A percentile compares a stretch with the other conserved stretches of the same genome.
phyloP scores from a whole-genome alignment of 2,888 invertebrate species.

The Tiphia femorata region DNA sequence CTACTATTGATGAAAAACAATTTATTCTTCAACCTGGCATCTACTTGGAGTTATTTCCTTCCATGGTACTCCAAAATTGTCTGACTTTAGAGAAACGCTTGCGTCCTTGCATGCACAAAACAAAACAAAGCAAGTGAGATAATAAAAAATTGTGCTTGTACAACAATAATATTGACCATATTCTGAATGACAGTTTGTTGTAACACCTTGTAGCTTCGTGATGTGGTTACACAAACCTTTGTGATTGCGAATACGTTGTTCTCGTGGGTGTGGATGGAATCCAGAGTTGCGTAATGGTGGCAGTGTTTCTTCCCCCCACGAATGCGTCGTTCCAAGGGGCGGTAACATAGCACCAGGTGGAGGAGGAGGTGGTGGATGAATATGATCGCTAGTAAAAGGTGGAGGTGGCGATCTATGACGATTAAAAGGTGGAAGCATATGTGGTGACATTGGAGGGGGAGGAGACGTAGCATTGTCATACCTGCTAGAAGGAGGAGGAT shows the following conservation, averaged over 20 bases:
- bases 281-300: conserved; percentile 56
- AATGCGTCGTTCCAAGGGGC: conserved; percentile 40
- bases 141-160: conserved; percentile 9
- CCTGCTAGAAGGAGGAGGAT: conserved; percentile 64
- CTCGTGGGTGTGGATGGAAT: conserved; percentile 52
- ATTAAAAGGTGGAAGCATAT: conserved; percentile 53
- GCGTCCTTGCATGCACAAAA: conserved; percentile 65
- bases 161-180: conserved; percentile 11
- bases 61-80: conserved; percentile 68
- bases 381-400: conserved; percentile 66
- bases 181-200: no score
- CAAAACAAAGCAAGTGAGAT: no score
- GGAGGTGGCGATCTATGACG: conserved; percentile 60
- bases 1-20: neutral
- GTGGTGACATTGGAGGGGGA: conserved; percentile 61
- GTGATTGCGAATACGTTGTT: conserved; percentile 59
- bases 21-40: no score
- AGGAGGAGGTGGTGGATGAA: conserved; percentile 37
- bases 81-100: conserved; percentile 67
- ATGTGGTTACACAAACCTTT: conserved; percentile 68
- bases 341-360: conserved; percentile 36
- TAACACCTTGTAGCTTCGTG: no score
- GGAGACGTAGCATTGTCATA: conserved; percentile 55
- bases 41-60: conserved; percentile 55
- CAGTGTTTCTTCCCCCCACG: conserved; percentile 58